Percentiles rank a stretch among this genome's conserved stretches.
These are phyloP conservation scores for Lochmaea capreae DNA, from an alignment of 2,888 invertebrate species.

Conservation along the genomic window DNA sequence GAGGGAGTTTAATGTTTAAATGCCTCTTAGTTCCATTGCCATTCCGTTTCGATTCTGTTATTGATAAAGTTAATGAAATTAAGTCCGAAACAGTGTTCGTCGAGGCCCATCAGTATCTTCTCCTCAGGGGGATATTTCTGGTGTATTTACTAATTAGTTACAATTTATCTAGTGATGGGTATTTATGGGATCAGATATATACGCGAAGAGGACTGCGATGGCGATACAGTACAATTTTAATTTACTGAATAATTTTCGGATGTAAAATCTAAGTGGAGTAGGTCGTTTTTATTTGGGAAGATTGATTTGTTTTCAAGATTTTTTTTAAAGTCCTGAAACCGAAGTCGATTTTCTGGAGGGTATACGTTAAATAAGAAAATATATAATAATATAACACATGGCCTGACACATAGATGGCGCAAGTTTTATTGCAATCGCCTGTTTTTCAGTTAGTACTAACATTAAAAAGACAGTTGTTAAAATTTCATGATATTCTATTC, in stretches of 20 bases:
- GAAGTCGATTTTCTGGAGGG: no score
- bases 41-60: conserved; percentile 51
- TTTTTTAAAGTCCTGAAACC: no score
- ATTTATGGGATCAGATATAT: conserved; percentile 39
- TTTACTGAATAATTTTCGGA: not conserved
- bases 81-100: conserved; percentile 49
- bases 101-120: conserved; percentile 32
- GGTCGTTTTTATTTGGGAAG: no score
- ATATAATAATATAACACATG: no score
- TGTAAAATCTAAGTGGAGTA: no score
- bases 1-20: conserved; percentile 50
- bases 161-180: conserved; percentile 46
- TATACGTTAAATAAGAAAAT: no score
- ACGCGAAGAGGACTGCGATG: not conserved
- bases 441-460: no score
- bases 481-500: no score
- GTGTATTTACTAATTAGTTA: conserved; percentile 47
- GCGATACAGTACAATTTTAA: not conserved
- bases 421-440: no score
- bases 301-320: no score
- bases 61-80: conserved; percentile 60
- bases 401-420: no score
- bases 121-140: conserved; percentile 11
- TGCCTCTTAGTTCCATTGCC: conserved; percentile 51
- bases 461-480: no score